phyloP scores from a whole-genome alignment of 2,797 vertebrate genomes.

The Ataeniobius toweri region DNA sequence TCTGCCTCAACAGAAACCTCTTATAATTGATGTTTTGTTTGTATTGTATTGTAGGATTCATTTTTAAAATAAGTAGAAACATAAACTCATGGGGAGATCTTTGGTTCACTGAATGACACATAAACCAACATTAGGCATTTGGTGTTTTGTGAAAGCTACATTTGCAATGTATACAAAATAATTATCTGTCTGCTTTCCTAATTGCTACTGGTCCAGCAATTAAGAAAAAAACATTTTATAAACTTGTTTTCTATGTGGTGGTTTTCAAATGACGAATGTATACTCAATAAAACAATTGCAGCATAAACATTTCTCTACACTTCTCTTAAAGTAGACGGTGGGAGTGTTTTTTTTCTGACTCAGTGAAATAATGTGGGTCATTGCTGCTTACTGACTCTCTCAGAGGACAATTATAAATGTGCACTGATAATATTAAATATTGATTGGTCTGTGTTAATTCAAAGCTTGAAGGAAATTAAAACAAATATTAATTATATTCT shows the following conservation, averaged over 20 bases:
- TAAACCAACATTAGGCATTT: not conserved
- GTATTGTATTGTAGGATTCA: not conserved
- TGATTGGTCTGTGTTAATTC: conserved; percentile 75
- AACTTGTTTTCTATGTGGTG: conserved; percentile 8
- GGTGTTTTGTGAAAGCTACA: not conserved
- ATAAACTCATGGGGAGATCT: not conserved
- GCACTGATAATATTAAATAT: conserved; percentile 80
- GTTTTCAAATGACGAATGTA: not conserved
- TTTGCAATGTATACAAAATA: not conserved
- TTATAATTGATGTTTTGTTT: not conserved
- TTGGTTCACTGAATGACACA: not conserved
- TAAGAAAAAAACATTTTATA: conserved; percentile 12
- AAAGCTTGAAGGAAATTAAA: conserved; percentile 76
- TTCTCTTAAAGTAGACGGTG: conserved; percentile 4
- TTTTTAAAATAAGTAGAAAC: not conserved
- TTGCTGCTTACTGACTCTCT: conserved; percentile 59
- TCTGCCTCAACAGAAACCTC: conserved; percentile 4
- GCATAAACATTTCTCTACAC: not conserved
- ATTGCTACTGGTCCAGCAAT: not conserved
- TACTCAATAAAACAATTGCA: conserved; percentile 4
- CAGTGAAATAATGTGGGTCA: conserved; percentile 47
- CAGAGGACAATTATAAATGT: conserved; percentile 76
- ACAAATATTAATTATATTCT: conserved; percentile 80
- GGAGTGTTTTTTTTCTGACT: conserved; percentile 30
- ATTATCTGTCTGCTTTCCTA: not conserved